Evolutionary conservation across 1,140 invertebrate genomes (phyloP), one percentile per base, ranked within the genome.

Genomic region (Daktulosphaira vitifoliae): DNA sequence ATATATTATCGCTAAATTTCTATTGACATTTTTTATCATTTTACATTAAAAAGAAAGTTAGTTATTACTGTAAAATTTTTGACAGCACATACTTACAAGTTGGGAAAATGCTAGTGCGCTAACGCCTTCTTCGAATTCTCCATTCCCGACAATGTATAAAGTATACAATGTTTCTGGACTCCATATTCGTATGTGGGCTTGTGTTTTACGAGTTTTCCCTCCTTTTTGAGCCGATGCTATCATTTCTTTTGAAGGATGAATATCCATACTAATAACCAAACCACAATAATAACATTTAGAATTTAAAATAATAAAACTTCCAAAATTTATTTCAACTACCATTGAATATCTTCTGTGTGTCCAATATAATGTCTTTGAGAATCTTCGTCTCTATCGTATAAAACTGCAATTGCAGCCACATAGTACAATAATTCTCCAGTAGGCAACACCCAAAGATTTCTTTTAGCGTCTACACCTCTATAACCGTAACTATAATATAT

Each of bases 151-250:
- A 11, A 96, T 88, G 72, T 92, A 90, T 7, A 96, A 78, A 0
- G 93, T 96, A 71, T 90, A 85, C 62, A 97, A 77, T 18, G 88
- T 93, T 71, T 93, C 88, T 0, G 90, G 90, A 70, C 91, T 91
- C 93, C 93, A 97, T 68, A 97, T 90, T 38, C 92, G 81, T 8
- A 97, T 88, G 72, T 96, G 92, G 1, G 92, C 90, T 78, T 94
- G 87, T 25, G 87, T 87, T 69, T 89, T 87, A 33, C 87, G 79
- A 70, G 88, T 86, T 38, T 87, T 79, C 0, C 88, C 88, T 0
- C 86, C 87, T 69, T 81, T 82, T 76, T 97, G 93, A 3, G 92
- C 92, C 0, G 91, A 92, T 2, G 92, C 92, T 4, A 96, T 88
- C 67, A 93, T 81, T 73, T 94, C 87, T 22, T 89, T 81, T 3